Conservation (phyloP, 1,140 invertebrate species). For the Melanaphis sacchari region DNA sequence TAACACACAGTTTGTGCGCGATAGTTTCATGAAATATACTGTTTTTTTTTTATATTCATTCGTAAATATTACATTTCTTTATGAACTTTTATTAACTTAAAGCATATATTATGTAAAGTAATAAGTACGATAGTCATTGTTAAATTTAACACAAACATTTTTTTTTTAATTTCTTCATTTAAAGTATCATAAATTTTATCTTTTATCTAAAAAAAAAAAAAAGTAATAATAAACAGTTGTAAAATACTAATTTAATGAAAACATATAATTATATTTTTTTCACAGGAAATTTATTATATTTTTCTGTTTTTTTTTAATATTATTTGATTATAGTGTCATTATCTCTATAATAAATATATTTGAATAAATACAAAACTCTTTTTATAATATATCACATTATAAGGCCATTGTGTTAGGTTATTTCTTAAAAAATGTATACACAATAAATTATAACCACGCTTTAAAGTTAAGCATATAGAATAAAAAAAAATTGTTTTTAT, state of each 20-base stretch:
- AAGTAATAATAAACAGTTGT: neutral
- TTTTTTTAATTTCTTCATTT: neutral
- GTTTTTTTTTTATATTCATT: neutral
- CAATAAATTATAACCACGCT: neutral
- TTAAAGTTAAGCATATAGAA: too few relatives aligned
- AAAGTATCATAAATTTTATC: neutral
- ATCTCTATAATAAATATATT: neutral
- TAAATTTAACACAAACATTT: neutral
- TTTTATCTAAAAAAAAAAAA: too few relatives aligned
- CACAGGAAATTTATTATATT: too few relatives aligned
- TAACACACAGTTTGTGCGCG: too few relatives aligned
- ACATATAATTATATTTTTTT: neutral
- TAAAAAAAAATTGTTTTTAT: too few relatives aligned
- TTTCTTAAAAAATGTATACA: neutral
- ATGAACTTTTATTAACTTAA: too few relatives aligned
- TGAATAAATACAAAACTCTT: neutral
- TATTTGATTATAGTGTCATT: too few relatives aligned
- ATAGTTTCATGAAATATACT: too few relatives aligned
- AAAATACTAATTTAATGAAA: neutral
- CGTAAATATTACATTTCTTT: neutral
- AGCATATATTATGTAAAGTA: too few relatives aligned
- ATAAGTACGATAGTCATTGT: too few relatives aligned
- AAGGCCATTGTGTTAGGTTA: neutral
- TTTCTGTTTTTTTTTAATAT: neutral
- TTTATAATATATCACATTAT: neutral